Evolutionary conservation across 2,113 vertebrate species (phyloP).

Genomic region (Heloderma charlesbogerti): DNA sequence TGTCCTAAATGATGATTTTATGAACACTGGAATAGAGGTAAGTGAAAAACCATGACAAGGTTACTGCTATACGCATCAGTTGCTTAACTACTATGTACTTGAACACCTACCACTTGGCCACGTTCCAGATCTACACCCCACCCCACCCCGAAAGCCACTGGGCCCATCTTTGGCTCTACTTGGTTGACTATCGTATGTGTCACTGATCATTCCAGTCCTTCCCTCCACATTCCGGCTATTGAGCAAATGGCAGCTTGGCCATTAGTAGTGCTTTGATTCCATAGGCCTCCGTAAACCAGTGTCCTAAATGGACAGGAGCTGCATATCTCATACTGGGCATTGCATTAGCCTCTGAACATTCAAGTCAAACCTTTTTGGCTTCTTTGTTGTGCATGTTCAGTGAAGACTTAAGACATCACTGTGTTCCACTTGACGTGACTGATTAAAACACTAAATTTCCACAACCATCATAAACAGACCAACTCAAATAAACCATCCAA

Average conservation of each 20-base stretch:
- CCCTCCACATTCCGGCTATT: rapidly evolving
- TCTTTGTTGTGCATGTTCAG: neutral
- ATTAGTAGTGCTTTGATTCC: neutral
- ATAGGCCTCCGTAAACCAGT: slow-evolving; percentile 23
- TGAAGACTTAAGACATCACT: neutral
- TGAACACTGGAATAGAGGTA: neutral
- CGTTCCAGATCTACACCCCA: neutral
- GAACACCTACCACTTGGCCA: neutral
- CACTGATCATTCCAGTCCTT: neutral
- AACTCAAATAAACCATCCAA: neutral
- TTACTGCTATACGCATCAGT: neutral
- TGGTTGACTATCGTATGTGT: rapidly evolving
- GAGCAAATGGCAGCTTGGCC: neutral
- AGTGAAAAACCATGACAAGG: neutral
- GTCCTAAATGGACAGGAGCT: neutral
- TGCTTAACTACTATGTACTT: neutral
- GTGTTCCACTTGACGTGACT: rapidly evolving
- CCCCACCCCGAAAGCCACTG: rapidly evolving
- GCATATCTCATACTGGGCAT: neutral
- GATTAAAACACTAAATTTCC: slow-evolving; percentile 17
- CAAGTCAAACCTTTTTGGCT: neutral
- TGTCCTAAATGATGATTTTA: neutral
- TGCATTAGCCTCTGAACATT: neutral
- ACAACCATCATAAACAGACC: neutral
- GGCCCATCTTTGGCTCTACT: neutral